phyloP scores from a whole-genome alignment of 2,888 invertebrate genomes.

The Drosophila birchii region DNA sequence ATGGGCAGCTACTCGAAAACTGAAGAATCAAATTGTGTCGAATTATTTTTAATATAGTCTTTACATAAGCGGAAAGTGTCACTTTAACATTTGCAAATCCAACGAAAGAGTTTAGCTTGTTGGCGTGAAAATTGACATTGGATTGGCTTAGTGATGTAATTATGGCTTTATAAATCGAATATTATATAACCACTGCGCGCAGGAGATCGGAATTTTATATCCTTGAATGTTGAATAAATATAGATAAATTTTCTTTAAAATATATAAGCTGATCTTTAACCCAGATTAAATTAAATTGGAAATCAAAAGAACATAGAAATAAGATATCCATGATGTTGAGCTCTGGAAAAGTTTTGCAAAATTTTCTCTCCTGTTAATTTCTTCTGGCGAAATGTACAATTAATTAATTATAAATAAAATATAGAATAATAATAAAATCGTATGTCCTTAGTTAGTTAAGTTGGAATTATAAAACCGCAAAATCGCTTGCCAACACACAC shows the following conservation, averaged over 20 bases:
- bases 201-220: not conserved
- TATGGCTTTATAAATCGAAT: not conserved
- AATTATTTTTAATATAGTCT: not conserved
- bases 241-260: not conserved
- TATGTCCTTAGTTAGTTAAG: not conserved
- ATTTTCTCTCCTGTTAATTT: no score
- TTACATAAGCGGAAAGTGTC: not conserved
- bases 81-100: not conserved
- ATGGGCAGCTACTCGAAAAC: not conserved
- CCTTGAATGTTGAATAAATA: not conserved
- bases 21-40: not conserved
- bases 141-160: not conserved
- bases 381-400: no score
- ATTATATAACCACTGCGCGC: not conserved
- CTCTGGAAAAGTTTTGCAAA: no score
- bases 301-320: no score
- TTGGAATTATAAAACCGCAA: conserved; percentile 24
- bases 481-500: conserved; percentile 11
- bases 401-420: no score
- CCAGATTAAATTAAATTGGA: no score
- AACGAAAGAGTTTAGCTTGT: no score
- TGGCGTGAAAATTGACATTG: not conserved
- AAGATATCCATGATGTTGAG: no score
- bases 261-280: no score
- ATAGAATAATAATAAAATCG: no score